A percentile compares a stretch with the other conserved stretches of the same genome.
These are phyloP conservation scores for Caenorhabditis panamensis DNA, from an alignment of 2,888 invertebrate species.

Conservation along the genomic window DNA sequence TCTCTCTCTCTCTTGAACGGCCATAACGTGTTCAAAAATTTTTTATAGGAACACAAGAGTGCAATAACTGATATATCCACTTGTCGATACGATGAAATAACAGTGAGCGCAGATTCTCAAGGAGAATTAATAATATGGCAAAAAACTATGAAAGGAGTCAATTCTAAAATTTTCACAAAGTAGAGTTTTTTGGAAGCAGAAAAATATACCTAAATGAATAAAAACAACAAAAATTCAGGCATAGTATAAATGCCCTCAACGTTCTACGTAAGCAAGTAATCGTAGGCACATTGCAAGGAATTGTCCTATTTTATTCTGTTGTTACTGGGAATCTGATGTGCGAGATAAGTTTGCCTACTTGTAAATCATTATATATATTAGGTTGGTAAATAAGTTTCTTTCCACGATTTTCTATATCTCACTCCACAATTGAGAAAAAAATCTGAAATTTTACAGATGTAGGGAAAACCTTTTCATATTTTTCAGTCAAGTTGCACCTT, in stretches of 20 bases:
- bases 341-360: conserved; percentile 42
- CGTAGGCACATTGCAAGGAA: conserved; percentile 72
- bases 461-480: too few species aligned
- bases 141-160: conserved; percentile 72
- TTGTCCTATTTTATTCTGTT: conserved; percentile 65
- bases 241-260: conserved; percentile 72
- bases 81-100: conserved; percentile 78
- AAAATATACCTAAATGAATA: neutral
- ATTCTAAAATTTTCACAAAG: conserved; percentile 71
- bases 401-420: too few species aligned
- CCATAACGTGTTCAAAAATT: too few species aligned
- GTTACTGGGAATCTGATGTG: conserved; percentile 72
- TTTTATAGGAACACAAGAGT: conserved; percentile 71
- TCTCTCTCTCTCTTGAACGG: too few species aligned
- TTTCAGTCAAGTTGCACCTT: too few species aligned
- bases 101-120: conserved; percentile 71
- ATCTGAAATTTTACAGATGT: neutral
- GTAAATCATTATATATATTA: too few species aligned
- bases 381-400: too few species aligned
- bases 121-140: conserved; percentile 77
- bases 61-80: conserved; percentile 78
- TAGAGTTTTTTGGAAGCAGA: conserved; percentile 24
- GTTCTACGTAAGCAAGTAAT: conserved; percentile 78
- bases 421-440: too few species aligned
- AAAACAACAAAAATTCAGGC: conserved; percentile 37